These are phyloP conservation scores for Diplodus sargus DNA, from an alignment of 2,797 vertebrate genomes.

Conservation along the genomic window DNA sequence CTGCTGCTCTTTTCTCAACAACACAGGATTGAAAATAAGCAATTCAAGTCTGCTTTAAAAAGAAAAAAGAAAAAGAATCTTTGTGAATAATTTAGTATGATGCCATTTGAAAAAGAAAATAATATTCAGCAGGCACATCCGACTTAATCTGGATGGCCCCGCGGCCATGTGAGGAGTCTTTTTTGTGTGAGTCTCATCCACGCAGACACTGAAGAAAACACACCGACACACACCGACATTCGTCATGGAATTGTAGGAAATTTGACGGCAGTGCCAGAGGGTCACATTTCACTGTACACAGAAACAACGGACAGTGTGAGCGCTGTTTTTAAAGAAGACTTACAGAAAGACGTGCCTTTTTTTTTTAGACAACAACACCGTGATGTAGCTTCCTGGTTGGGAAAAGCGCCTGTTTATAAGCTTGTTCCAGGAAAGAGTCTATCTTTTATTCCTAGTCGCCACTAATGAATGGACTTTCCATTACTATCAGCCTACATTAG, in stretches of 20 bases:
- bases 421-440: conserved; percentile 18
- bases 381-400: conserved; percentile 6
- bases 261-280: background rate
- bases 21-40: conserved; percentile 32
- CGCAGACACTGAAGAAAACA: conserved; percentile 22
- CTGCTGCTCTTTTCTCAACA: conserved; percentile 7
- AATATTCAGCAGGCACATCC: conserved; percentile 32
- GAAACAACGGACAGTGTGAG: background rate
- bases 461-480: background rate
- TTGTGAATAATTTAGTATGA: conserved; percentile 57
- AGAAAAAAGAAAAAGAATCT: background rate
- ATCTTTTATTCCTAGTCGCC: background rate
- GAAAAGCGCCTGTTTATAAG: conserved; percentile 11
- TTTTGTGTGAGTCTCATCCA: conserved; percentile 16
- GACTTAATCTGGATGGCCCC: conserved; percentile 38
- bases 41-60: background rate
- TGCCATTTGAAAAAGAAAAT: conserved; percentile 52
- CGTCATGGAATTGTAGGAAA: background rate
- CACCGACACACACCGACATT: background rate
- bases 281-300: background rate
- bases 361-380: background rate
- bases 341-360: background rate
- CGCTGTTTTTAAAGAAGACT: background rate
- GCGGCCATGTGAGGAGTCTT: background rate
- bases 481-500: background rate